Conservation (phyloP, 2,113 vertebrate species). For the Petaurus breviceps region DNA sequence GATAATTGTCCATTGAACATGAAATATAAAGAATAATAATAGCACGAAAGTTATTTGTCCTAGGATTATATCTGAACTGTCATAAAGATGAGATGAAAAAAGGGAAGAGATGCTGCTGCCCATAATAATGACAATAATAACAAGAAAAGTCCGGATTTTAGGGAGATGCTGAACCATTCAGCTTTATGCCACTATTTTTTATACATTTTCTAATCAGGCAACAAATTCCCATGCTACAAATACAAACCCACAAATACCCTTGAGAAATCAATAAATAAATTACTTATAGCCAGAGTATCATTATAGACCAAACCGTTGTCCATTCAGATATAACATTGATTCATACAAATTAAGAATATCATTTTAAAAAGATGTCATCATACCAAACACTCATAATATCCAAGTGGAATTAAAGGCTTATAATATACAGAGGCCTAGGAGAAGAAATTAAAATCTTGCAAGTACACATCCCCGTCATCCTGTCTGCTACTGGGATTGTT, state of each 20-base stretch:
- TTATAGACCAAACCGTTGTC: not conserved
- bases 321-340: not conserved
- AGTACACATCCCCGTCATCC: not conserved
- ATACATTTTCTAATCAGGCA: not conserved
- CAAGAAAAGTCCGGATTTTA: not conserved
- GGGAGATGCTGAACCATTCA: not conserved
- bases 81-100: not conserved
- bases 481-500: not conserved
- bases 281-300: not conserved
- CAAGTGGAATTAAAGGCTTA: not conserved
- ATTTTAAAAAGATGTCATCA: not conserved
- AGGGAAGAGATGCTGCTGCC: not conserved
- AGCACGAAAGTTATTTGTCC: not conserved
- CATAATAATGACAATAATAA: not conserved
- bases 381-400: not conserved
- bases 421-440: not conserved
- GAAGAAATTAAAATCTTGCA: not conserved
- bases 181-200: not conserved
- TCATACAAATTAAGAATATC: not conserved
- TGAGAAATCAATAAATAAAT: not conserved
- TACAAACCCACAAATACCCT: not conserved
- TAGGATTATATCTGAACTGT: not conserved
- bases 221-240: not conserved
- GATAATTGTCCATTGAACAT: not conserved
- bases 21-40: not conserved